Percentiles rank a stretch among this genome's conserved stretches.
Evolutionary conservation across 1,140 invertebrate genomes (phyloP).

Genomic region (Nephila pilipes): DNA sequence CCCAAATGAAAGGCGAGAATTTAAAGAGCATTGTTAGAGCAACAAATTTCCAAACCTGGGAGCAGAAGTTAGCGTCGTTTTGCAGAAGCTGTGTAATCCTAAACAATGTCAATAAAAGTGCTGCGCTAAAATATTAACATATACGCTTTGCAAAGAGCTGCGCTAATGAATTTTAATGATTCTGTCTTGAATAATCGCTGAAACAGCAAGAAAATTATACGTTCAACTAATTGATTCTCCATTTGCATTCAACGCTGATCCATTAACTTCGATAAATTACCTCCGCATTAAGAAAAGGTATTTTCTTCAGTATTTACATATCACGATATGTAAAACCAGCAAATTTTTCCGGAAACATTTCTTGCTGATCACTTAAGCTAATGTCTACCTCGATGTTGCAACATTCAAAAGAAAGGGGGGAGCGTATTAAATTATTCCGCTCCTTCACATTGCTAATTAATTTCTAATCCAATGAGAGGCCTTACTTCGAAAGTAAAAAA

Average conservation of each 20-base stretch:
- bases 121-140: constrained; percentile 23
- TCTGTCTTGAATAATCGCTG: constrained; percentile 34
- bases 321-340: constrained; percentile 35
- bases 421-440: constrained; percentile 37
- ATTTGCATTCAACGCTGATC: constrained; percentile 34
- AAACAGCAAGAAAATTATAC: constrained; percentile 25
- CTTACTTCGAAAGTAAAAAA: neutral
- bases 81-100: neutral
- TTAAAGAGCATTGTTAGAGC: neutral
- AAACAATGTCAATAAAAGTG: neutral
- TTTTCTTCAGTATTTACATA: constrained; percentile 40
- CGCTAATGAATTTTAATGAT: constrained; percentile 46
- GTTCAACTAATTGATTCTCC: constrained; percentile 45
- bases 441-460: constrained; percentile 31
- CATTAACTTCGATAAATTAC: constrained; percentile 61
- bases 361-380: constrained; percentile 48
- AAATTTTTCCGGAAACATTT: constrained; percentile 1
- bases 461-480: constrained; percentile 8
- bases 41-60: neutral
- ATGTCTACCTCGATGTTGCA: neutral
- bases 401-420: neutral
- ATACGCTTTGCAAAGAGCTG: neutral
- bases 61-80: neutral
- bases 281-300: constrained; percentile 2
- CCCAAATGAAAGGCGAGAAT: neutral